Conservation (phyloP, 1,140 invertebrate species). For the Micrasema longulum region DNA sequence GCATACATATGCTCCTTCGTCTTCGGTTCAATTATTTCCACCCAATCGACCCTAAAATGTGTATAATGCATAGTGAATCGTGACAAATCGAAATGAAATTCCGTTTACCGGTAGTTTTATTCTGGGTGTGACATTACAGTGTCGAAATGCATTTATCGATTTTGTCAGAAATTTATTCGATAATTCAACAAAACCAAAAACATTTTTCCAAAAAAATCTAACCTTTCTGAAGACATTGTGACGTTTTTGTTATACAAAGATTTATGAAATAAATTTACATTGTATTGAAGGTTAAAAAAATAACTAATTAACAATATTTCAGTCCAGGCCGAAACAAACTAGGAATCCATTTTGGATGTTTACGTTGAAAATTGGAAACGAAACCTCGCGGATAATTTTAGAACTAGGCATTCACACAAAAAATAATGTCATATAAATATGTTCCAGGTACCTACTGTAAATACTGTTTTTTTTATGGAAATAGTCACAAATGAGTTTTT, state of each 20-base stretch:
- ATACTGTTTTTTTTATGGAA: no score
- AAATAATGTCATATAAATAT: no score
- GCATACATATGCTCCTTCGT: slow-evolving; percentile 99
- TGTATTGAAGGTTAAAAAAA: slow-evolving; percentile 21
- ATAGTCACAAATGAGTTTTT: no score
- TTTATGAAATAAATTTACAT: slow-evolving; percentile 39
- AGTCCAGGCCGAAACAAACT: slow-evolving; percentile 25
- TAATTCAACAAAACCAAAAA: slow-evolving; percentile 13
- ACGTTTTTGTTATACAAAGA: neutral
- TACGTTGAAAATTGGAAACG: slow-evolving; percentile 22
- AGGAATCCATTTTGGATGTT: slow-evolving; percentile 50
- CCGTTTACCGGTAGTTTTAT: slow-evolving; percentile 33
- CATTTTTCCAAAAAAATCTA: slow-evolving; percentile 9
- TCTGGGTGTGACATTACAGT: slow-evolving; percentile 47
- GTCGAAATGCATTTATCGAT: slow-evolving; percentile 48
- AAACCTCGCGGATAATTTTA: no score
- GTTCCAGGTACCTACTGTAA: no score
- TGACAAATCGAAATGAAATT: slow-evolving; percentile 9
- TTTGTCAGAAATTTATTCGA: slow-evolving; percentile 38
- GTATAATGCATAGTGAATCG: slow-evolving; percentile 35
- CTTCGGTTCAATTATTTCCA: slow-evolving; percentile 98
- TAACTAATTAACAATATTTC: slow-evolving; percentile 33
- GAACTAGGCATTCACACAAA: no score
- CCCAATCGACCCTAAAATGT: slow-evolving; percentile 91
- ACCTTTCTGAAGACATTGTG: slow-evolving; percentile 47